These are phyloP conservation scores for Troglohyphantes excavatus DNA, from an alignment of 2,888 invertebrate species.

Conservation along the genomic window DNA sequence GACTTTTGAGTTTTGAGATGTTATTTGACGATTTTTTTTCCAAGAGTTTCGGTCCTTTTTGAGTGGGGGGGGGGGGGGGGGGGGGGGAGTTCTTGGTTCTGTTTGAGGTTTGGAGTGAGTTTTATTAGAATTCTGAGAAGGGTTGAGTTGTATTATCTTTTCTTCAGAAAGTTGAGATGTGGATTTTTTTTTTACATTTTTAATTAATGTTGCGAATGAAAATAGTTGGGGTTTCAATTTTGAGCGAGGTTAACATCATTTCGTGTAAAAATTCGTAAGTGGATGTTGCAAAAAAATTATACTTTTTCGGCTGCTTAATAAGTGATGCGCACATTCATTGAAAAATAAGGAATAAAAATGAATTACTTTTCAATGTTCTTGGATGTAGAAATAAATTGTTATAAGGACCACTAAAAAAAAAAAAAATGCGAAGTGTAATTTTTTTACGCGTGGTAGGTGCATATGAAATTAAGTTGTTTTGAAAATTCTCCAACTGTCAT, in stretches of 20 bases:
- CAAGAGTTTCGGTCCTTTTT: background rate
- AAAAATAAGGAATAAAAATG: too few relatives aligned
- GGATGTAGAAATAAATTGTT: too few relatives aligned
- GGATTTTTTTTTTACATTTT: background rate
- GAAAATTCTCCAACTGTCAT: too few relatives aligned
- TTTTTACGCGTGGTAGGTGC: too few relatives aligned
- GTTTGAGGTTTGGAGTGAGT: slow-evolving; percentile 14
- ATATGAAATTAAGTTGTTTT: too few relatives aligned
- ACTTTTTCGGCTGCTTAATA: too few relatives aligned
- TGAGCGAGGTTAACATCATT: too few relatives aligned
- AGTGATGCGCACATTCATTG: too few relatives aligned
- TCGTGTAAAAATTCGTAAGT: background rate
- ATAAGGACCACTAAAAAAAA: too few relatives aligned
- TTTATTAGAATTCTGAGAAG: background rate
- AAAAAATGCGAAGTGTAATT: too few relatives aligned
- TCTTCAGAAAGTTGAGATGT: background rate
- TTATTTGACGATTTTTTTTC: slow-evolving; percentile 30
- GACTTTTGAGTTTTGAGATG: background rate
- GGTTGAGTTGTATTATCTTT: background rate
- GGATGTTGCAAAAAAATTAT: background rate
- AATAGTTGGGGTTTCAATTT: background rate
- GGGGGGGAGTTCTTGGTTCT: background rate
- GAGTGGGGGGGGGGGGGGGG: background rate
- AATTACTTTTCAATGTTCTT: too few relatives aligned
- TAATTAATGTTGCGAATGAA: background rate